Percentiles rank a stretch among this genome's conserved stretches.
Evolutionary conservation across 2,113 vertebrate species (phyloP).

Genomic region (Poecilia latipinna): DNA sequence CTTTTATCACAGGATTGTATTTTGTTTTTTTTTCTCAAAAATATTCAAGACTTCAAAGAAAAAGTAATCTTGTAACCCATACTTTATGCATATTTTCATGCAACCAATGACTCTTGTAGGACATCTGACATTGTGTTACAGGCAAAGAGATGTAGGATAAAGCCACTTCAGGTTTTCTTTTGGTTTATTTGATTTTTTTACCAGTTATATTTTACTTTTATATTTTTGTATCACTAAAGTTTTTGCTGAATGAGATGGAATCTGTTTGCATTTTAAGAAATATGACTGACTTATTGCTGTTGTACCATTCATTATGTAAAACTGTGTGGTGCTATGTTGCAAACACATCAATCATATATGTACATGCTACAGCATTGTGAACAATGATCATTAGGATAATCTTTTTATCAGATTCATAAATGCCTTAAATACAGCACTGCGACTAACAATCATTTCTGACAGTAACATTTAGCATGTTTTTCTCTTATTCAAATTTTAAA

Average conservation of each 20-base stretch:
- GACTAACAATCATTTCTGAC: constrained; percentile 12
- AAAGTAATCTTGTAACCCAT: too few species aligned
- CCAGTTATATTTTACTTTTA: neutral
- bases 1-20: too few species aligned
- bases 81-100: too few species aligned
- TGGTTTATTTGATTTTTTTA: constrained; percentile 1
- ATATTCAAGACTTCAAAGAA: too few species aligned
- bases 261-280: constrained; percentile 1
- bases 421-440: constrained; percentile 3
- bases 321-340: neutral
- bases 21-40: too few species aligned
- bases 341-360: neutral
- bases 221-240: neutral
- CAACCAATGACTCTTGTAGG: too few species aligned
- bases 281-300: neutral
- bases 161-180: neutral
- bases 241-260: neutral
- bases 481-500: constrained; percentile 4
- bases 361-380: neutral
- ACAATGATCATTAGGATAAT: neutral
- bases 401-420: neutral
- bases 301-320: neutral
- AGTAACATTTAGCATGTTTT: constrained; percentile 10
- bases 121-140: neutral
- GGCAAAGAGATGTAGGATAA: neutral